phyloP scores from a whole-genome alignment of 2,888 invertebrate species.

The Acheta domesticus region DNA sequence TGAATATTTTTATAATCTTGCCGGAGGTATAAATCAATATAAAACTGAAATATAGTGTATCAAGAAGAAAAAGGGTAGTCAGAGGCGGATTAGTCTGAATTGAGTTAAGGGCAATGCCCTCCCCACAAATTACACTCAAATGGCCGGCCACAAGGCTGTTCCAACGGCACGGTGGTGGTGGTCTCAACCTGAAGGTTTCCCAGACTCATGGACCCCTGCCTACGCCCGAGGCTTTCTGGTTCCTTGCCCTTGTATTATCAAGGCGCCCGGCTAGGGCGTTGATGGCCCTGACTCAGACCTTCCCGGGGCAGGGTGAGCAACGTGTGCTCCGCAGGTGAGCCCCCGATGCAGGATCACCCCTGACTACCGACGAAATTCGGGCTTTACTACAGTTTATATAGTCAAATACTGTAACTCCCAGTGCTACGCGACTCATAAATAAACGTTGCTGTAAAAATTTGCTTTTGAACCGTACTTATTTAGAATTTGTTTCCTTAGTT shows the following conservation, averaged over 20 bases:
- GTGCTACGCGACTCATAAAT: too few species aligned
- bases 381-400: too few species aligned
- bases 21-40: too few species aligned
- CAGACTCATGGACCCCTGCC: slow-evolving; percentile 46
- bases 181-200: slow-evolving; percentile 53
- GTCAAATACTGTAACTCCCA: too few species aligned
- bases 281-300: slow-evolving; percentile 71
- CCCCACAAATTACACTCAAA: slow-evolving; percentile 75
- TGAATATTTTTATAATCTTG: too few species aligned
- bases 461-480: too few species aligned
- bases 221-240: slow-evolving; percentile 61
- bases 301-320: slow-evolving; percentile 66
- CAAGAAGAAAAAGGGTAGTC: neutral
- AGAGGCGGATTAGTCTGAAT: slow-evolving; percentile 80
- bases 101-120: slow-evolving; percentile 62
- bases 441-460: too few species aligned
- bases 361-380: slow-evolving; percentile 47
- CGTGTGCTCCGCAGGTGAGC: slow-evolving; percentile 59
- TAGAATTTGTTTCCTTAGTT: too few species aligned
- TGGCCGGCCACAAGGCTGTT: slow-evolving; percentile 67
- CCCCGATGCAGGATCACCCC: slow-evolving; percentile 74
- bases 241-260: slow-evolving; percentile 61
- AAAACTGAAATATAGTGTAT: too few species aligned
- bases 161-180: slow-evolving; percentile 51
- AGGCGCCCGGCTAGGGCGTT: slow-evolving; percentile 70